Conservation (phyloP, 2,797 vertebrate genomes). For the Acipenser transmontanus region DNA sequence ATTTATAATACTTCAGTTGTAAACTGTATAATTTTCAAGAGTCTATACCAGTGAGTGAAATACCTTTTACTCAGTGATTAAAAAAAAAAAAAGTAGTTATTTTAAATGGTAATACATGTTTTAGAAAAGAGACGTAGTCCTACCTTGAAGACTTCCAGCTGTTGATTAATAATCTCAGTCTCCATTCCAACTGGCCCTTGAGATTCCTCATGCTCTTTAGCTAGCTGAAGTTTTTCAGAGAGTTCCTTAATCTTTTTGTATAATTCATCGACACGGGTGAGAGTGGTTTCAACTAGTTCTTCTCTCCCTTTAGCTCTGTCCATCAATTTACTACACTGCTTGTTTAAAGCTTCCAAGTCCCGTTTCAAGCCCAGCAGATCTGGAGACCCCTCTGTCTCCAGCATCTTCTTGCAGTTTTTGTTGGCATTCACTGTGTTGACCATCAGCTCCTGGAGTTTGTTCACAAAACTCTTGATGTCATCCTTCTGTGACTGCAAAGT, state of each 20-base stretch:
- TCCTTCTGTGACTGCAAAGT: slow-evolving; percentile 68
- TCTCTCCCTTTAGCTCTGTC: slow-evolving; percentile 80
- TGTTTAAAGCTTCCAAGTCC: slow-evolving; percentile 87
- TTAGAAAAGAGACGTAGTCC: slow-evolving; percentile 14
- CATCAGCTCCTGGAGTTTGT: slow-evolving; percentile 78
- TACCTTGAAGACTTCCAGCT: slow-evolving; percentile 90
- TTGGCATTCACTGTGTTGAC: slow-evolving; percentile 70
- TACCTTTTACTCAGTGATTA: no score
- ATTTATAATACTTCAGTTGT: no score
- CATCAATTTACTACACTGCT: slow-evolving; percentile 87
- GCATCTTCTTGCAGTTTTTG: slow-evolving; percentile 85
- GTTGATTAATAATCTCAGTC: slow-evolving; percentile 89
- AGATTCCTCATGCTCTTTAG: slow-evolving; percentile 78
- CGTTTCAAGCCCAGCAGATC: slow-evolving; percentile 87
- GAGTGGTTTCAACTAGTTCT: slow-evolving; percentile 66
- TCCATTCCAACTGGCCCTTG: slow-evolving; percentile 91
- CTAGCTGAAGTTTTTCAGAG: slow-evolving; percentile 56
- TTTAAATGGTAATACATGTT: no score
- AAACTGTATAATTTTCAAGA: no score
- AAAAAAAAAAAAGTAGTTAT: no score
- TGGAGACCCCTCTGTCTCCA: slow-evolving; percentile 80
- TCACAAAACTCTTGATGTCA: slow-evolving; percentile 66
- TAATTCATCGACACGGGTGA: slow-evolving; percentile 74
- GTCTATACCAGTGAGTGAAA: no score
- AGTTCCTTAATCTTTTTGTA: slow-evolving; percentile 66